Base-by-base conservation (phyloP, 2,888 invertebrate genomes). In the Synanthedon andrenaeformis region DNA sequence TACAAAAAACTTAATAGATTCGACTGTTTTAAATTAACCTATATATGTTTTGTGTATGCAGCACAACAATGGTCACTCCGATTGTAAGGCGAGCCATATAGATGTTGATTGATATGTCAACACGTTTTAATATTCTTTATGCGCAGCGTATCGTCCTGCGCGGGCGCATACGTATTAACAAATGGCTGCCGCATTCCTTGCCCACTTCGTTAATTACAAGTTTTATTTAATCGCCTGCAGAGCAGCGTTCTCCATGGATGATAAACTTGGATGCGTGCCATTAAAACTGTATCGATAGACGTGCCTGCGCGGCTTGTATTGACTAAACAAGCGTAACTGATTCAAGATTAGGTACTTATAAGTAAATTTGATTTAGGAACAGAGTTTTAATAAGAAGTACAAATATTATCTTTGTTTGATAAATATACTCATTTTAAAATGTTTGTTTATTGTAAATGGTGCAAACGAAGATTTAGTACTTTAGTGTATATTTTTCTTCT, bases 401-500 rank as follows among this genome's bases (percentile, higher is more conserved):
- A 13, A 45, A 45, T 12, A 45, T 13, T n/a, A n/a, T 45, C n/a
- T 45, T 45, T 45, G 45, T 6, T 45, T 14, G 45, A 14, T 13
- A 13, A 13, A 45, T 12, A 45, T 45, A 10, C 45, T 13, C 1
- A 45, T 45, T 45, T 45, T 45, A 13, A 42, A n/a, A 28, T 28
- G 42, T 42, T 23, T 42, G 13, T 12, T 42, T 42, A 12, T 8
- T 12, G 12, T n/a, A 13, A 45, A 84, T 75, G 96, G 96, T 13
- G 85, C 96, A 64, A 96, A 95, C 82, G 35, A 8, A 35, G 10
- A 10, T 10, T 6, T 35, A 35, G 10, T 10, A 35, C 1, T 8
- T 28, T 28, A 28, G 28, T 28, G 6, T 28, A 3, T 35, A 35
- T 35, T 35, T 35, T 35, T 2, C 8, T 35, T 35, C 1, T 35